Evolutionary conservation across 2,888 invertebrate genomes (phyloP).

Genomic region (Drosophila kuntzei): DNA sequence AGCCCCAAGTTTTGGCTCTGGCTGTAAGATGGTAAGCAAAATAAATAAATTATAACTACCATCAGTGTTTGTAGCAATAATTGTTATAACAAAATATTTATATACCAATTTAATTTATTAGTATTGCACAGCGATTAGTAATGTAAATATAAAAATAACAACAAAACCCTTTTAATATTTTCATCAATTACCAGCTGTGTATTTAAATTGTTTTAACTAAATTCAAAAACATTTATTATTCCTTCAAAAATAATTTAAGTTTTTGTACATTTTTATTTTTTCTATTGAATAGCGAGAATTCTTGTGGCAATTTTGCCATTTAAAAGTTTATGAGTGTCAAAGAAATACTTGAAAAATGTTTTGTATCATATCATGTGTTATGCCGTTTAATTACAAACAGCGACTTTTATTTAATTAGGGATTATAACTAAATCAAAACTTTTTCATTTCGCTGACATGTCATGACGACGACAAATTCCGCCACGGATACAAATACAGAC

Average conservation of each 20-base stretch:
- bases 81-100: neutral
- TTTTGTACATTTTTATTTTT: too few relatives aligned
- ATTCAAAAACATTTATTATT: too few relatives aligned
- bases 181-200: too few relatives aligned
- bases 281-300: too few relatives aligned
- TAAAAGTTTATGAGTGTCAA: neutral
- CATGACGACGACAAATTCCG: constrained; percentile 24
- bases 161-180: too few relatives aligned
- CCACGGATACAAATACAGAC: constrained; percentile 8
- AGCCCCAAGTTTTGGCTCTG: neutral
- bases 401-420: constrained; percentile 72
- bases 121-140: neutral
- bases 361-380: constrained; percentile 33
- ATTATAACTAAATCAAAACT: constrained; percentile 69
- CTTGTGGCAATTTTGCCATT: too few relatives aligned
- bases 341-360: neutral
- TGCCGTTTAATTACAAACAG: constrained; percentile 60
- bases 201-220: too few relatives aligned
- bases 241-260: too few relatives aligned
- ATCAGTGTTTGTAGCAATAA: neutral
- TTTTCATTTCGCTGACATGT: constrained; percentile 57
- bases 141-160: neutral
- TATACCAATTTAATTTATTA: neutral
- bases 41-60: neutral
- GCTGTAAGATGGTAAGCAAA: neutral